phyloP scores from a whole-genome alignment of 2,888 invertebrate species.

The Teleiodes luculella region DNA sequence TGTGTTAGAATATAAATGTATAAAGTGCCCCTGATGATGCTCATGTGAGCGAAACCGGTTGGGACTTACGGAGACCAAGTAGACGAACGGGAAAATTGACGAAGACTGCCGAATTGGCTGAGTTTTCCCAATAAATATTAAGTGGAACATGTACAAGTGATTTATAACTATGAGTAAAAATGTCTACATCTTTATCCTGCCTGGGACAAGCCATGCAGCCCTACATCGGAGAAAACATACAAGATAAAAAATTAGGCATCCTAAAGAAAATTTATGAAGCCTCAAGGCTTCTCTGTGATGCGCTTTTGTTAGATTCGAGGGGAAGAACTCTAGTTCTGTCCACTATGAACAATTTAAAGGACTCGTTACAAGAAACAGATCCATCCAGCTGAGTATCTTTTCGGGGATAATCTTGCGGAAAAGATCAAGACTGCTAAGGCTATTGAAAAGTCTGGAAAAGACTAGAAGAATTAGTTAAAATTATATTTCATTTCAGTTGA shows the following conservation, averaged over 20 bases:
- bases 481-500: too few species aligned
- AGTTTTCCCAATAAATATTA: too few species aligned
- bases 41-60: too few species aligned
- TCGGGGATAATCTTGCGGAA: conserved; percentile 9
- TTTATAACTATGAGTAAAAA: too few species aligned
- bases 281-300: background rate
- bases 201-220: background rate
- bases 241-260: background rate
- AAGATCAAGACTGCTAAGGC: conserved; percentile 17
- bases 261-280: conserved; percentile 1
- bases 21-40: too few species aligned
- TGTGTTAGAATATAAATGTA: too few species aligned
- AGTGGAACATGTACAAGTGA: too few species aligned
- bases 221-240: background rate
- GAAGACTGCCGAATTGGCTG: too few species aligned
- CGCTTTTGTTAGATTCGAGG: background rate
- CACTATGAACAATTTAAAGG: conserved; percentile 5
- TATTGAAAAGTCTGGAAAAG: conserved; percentile 10
- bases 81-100: too few species aligned
- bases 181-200: too few species aligned
- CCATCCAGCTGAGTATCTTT: background rate
- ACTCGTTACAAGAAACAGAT: conserved; percentile 1
- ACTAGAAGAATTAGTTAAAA: too few species aligned
- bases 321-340: background rate
- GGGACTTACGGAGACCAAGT: too few species aligned